A percentile compares a stretch with the other conserved stretches of the same genome.
Evolutionary conservation across 2,888 invertebrate species (phyloP).

Genomic region (Seira sanloemensis): DNA sequence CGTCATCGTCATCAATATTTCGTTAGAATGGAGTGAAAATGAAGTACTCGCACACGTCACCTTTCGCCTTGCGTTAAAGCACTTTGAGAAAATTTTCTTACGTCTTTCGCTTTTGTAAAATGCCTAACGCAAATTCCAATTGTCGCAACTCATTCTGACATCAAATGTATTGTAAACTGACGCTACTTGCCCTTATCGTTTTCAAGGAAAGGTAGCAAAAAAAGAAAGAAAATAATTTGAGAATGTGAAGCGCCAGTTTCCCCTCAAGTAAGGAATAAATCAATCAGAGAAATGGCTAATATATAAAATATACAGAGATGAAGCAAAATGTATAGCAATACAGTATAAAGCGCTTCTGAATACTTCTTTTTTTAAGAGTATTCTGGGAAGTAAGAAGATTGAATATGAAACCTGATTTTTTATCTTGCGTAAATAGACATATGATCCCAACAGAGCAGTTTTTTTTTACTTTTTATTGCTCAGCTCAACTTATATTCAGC

Average conservation of each 20-base stretch:
- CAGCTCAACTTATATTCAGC: background rate
- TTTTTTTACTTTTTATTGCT: background rate
- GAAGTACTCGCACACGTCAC: too few relatives aligned
- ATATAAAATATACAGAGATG: too few relatives aligned
- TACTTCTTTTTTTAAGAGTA: too few relatives aligned
- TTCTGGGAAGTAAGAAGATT: too few relatives aligned
- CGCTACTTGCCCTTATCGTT: background rate
- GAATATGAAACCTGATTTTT: background rate
- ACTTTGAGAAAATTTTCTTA: background rate
- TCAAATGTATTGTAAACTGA: too few relatives aligned
- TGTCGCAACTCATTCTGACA: too few relatives aligned
- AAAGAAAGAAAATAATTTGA: background rate
- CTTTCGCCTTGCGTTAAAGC: background rate
- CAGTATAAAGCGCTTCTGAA: too few relatives aligned
- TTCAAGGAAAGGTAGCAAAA: background rate
- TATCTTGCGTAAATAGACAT: background rate
- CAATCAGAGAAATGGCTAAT: background rate
- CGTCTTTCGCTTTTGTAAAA: background rate
- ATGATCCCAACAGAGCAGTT: background rate
- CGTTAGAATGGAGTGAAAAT: background rate
- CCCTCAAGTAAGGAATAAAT: slow-evolving; percentile 16
- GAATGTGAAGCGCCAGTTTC: background rate
- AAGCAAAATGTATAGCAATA: too few relatives aligned
- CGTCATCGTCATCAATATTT: background rate
- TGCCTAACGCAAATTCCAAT: background rate